A percentile compares a stretch with the other conserved stretches of the same genome.
These are phyloP conservation scores for Mylabris phalerata DNA, from an alignment of 1,140 invertebrate genomes.

Conservation along the genomic window DNA sequence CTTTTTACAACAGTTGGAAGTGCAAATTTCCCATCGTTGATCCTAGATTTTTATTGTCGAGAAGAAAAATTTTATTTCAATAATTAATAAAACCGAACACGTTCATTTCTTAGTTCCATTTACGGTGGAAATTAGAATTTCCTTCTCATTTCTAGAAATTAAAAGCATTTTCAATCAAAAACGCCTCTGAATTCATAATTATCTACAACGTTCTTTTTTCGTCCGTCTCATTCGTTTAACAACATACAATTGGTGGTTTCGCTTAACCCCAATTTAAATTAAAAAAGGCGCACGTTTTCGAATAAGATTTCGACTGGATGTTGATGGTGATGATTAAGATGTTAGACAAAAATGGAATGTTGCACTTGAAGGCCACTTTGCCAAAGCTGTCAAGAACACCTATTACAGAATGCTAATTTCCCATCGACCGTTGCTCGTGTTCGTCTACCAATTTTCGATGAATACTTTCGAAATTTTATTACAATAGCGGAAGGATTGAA, in stretches of 20 bases:
- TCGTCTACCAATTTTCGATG: too few species aligned
- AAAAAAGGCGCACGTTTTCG: constrained; percentile 17
- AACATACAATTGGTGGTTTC: constrained; percentile 10
- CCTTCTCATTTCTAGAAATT: constrained; percentile 17
- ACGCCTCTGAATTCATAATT: constrained; percentile 19
- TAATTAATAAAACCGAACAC: constrained; percentile 5
- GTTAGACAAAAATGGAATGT: constrained; percentile 12
- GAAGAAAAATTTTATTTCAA: neutral
- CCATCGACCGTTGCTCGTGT: constrained; percentile 12
- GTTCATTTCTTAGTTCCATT: constrained; percentile 9
- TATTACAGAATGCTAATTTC: constrained; percentile 28
- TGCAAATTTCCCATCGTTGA: too few species aligned
- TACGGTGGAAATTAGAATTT: constrained; percentile 15
- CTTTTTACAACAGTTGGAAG: too few species aligned
- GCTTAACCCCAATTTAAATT: constrained; percentile 21
- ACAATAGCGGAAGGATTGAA: too few species aligned
- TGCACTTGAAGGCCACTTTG: constrained; percentile 23
- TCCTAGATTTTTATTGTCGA: neutral
- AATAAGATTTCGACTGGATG: constrained; percentile 15
- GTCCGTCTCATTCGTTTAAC: neutral
- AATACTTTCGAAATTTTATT: neutral
- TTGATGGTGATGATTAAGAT: neutral
- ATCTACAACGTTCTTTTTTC: neutral
- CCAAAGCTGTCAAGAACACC: constrained; percentile 15
- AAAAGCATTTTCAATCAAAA: constrained; percentile 23